phyloP scores from a whole-genome alignment of 2,113 vertebrate species.

The Psephotus haematonotus region DNA sequence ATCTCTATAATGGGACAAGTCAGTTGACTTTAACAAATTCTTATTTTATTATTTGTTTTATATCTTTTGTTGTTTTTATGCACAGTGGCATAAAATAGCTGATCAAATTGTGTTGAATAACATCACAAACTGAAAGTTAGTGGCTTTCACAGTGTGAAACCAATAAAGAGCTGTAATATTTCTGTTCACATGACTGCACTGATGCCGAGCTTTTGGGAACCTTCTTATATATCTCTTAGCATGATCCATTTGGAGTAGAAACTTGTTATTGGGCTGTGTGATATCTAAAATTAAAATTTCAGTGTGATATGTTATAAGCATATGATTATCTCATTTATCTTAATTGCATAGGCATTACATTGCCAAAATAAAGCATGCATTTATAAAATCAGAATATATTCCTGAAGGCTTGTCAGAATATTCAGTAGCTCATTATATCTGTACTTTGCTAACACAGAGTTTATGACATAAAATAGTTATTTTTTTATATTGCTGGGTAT shows the following conservation, averaged over 20 bases:
- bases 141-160: constrained; percentile 51
- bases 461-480: neutral
- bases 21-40: constrained; percentile 37
- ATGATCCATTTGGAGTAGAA: neutral
- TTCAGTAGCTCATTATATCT: neutral
- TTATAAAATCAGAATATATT: constrained; percentile 22
- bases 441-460: neutral
- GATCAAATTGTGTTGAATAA: constrained; percentile 55
- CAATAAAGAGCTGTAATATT: constrained; percentile 39
- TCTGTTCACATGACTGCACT: constrained; percentile 29
- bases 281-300: constrained; percentile 45
- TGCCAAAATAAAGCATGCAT: constrained; percentile 35
- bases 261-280: constrained; percentile 4
- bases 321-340: constrained; percentile 50
- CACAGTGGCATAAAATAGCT: neutral
- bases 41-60: constrained; percentile 25
- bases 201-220: constrained; percentile 25
- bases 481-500: neutral
- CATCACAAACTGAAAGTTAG: constrained; percentile 51
- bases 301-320: neutral
- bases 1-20: neutral
- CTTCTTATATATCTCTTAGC: constrained; percentile 17
- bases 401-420: constrained; percentile 7
- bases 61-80: constrained; percentile 1
- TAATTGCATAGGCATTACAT: constrained; percentile 30